These are phyloP conservation scores for Platanista minor DNA, from an alignment of 2,113 vertebrate species.

Conservation along the genomic window DNA sequence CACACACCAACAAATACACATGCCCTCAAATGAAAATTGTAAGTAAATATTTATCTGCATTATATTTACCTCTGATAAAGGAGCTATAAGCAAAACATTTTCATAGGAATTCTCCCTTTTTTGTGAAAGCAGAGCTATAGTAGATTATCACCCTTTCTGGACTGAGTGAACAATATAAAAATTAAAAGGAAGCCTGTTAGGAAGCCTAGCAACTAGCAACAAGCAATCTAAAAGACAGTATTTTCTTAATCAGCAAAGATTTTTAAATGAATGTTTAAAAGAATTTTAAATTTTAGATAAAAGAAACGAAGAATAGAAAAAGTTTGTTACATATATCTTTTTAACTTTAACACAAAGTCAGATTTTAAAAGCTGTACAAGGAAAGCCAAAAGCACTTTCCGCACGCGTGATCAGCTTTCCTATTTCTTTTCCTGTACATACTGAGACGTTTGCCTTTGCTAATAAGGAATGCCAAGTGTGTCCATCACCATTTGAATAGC, in stretches of 20 bases:
- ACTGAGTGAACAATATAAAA: not conserved
- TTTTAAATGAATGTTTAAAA: not conserved
- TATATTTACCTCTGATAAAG: not conserved
- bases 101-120: not conserved
- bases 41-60: not conserved
- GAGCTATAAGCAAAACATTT: not conserved
- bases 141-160: not conserved
- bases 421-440: not conserved
- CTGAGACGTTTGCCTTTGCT: constrained; percentile 48
- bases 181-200: not conserved
- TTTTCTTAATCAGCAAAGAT: not conserved
- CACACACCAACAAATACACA: not conserved
- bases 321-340: not conserved
- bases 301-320: not conserved
- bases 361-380: not conserved
- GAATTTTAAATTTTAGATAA: not conserved
- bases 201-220: not conserved
- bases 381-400: not conserved
- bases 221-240: not conserved
- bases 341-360: constrained; percentile 43
- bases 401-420: not conserved
- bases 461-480: constrained; percentile 75
- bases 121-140: not conserved
- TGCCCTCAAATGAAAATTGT: not conserved
- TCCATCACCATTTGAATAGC: no score